These are phyloP conservation scores for Sebastes fasciatus DNA, from an alignment of 2,113 vertebrate species.

Conservation along the genomic window DNA sequence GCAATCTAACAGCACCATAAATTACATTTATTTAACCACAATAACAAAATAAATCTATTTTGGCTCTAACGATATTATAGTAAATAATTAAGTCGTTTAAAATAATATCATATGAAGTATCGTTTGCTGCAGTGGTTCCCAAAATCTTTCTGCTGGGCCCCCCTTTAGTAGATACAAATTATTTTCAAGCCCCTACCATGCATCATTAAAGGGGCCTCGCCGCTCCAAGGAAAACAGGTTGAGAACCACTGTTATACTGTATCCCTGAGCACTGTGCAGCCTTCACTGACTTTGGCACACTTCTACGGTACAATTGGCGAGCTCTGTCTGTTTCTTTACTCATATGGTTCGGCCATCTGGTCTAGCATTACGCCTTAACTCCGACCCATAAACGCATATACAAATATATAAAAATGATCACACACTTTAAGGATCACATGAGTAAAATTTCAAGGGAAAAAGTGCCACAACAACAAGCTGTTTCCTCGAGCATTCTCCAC, in stretches of 20 bases:
- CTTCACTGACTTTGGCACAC: constrained; percentile 43
- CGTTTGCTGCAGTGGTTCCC: no score
- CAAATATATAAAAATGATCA: background rate
- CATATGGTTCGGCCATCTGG: constrained; percentile 60
- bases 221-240: no score
- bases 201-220: no score
- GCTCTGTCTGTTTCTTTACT: constrained; percentile 19
- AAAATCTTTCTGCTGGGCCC: no score
- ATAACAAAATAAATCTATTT: no score
- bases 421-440: background rate
- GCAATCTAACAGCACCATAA: no score
- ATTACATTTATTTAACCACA: no score
- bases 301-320: constrained; percentile 25
- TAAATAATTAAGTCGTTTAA: no score
- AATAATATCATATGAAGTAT: no score
- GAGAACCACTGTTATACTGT: background rate
- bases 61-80: no score
- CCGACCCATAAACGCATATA: constrained; percentile 29
- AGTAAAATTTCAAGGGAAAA: background rate
- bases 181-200: no score
- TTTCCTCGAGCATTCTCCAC: constrained; percentile 38
- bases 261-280: background rate
- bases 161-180: no score
- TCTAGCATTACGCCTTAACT: constrained; percentile 16
- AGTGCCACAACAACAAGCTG: constrained; percentile 1